These are phyloP conservation scores for Strix aluco DNA, from an alignment of 2,113 vertebrate genomes.

Conservation along the genomic window DNA sequence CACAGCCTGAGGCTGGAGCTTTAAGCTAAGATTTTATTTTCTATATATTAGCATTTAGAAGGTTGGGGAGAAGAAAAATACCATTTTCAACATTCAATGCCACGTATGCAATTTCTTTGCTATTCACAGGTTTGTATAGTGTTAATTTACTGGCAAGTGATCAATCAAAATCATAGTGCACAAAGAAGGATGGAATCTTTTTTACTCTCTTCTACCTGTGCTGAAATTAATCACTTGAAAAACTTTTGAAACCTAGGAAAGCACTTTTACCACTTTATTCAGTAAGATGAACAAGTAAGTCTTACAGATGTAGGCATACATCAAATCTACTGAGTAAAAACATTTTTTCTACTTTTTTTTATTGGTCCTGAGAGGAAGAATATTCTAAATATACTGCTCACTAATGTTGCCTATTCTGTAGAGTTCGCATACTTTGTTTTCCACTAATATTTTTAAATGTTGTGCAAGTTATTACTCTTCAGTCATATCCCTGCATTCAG, in stretches of 20 bases:
- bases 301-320: neutral
- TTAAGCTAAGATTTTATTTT: neutral
- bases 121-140: neutral
- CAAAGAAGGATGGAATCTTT: neutral
- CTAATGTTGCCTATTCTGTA: neutral
- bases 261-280: neutral
- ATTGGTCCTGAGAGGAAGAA: neutral
- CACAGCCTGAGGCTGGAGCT: neutral
- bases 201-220: neutral
- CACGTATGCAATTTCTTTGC: neutral
- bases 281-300: neutral
- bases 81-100: neutral
- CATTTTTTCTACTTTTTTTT: fast-evolving
- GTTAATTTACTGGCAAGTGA: neutral
- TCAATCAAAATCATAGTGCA: neutral
- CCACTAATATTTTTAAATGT: neutral
- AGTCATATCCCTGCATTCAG: neutral
- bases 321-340: neutral
- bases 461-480: neutral
- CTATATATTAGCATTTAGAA: neutral
- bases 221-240: neutral
- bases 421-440: neutral
- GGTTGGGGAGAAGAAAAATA: neutral
- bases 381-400: neutral
- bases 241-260: neutral